Percentiles rank a stretch among this genome's conserved stretches.
These are phyloP conservation scores for Thumatha senex DNA, from an alignment of 2,888 invertebrate genomes.

Conservation along the genomic window DNA sequence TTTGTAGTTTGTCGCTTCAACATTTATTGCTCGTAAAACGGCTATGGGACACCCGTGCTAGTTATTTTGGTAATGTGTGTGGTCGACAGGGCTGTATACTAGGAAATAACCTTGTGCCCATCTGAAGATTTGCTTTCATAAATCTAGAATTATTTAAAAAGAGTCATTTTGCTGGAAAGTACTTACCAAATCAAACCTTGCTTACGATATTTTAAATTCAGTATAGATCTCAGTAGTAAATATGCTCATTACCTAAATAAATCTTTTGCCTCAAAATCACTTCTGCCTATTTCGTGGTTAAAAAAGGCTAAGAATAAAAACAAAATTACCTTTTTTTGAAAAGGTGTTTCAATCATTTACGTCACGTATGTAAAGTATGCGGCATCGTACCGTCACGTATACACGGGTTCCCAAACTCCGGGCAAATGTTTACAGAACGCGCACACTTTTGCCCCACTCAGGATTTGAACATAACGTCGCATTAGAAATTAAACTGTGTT, in stretches of 20 bases:
- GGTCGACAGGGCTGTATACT: slow-evolving; percentile 13
- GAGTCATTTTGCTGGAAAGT: no score
- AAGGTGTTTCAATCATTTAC: slow-evolving; percentile 3
- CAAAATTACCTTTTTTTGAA: not conserved
- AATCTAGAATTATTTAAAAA: no score
- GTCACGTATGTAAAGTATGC: slow-evolving; percentile 1
- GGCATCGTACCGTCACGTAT: not conserved
- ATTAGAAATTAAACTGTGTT: no score
- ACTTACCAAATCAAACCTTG: no score
- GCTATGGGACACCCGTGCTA: slow-evolving; percentile 25
- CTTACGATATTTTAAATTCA: no score
- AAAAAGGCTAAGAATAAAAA: not conserved
- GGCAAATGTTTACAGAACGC: not conserved
- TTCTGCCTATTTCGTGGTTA: not conserved
- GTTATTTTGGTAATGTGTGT: slow-evolving; percentile 31
- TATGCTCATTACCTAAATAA: no score
- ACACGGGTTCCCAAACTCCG: not conserved
- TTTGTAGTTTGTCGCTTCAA: slow-evolving; percentile 28
- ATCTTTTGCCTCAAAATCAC: no score
- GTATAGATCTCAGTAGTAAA: no score
- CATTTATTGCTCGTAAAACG: slow-evolving; percentile 31
- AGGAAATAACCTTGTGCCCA: not conserved
- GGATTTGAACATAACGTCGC: not conserved
- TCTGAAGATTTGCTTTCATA: not conserved
- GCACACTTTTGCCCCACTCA: not conserved